A percentile compares a stretch with the other conserved stretches of the same genome.
These are phyloP conservation scores for Cerceris rybyensis DNA, from an alignment of 2,888 invertebrate genomes.

Conservation along the genomic window DNA sequence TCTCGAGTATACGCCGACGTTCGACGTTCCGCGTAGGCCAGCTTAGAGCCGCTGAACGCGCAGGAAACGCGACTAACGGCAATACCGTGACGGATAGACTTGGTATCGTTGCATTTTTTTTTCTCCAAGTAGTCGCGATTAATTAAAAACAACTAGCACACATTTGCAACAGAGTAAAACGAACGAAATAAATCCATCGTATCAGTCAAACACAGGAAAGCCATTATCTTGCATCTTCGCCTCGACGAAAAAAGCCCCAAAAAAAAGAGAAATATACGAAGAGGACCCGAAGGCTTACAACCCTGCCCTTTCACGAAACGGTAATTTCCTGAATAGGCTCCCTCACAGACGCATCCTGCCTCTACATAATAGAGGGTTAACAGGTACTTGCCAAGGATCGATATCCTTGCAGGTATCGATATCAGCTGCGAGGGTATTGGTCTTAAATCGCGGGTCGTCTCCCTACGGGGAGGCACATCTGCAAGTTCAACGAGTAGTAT, in stretches of 20 bases:
- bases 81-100: constrained; percentile 5
- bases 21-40: constrained; percentile 2
- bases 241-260: too few relatives aligned
- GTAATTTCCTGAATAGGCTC: neutral
- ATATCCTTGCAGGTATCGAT: neutral
- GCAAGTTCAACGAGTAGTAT: neutral
- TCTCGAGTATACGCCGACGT: neutral
- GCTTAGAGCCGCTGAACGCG: neutral
- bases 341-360: neutral
- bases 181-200: too few relatives aligned
- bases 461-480: neutral
- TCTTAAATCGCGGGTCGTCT: neutral
- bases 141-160: neutral
- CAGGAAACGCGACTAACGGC: constrained; percentile 25
- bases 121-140: neutral
- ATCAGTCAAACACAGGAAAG: too few relatives aligned
- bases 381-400: neutral
- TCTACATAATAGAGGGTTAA: constrained; percentile 1
- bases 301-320: neutral
- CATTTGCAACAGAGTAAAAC: too few relatives aligned
- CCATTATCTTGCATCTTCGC: too few relatives aligned
- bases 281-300: too few relatives aligned
- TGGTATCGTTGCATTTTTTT: constrained; percentile 5
- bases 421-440: constrained; percentile 4
- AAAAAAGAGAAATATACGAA: too few relatives aligned